A percentile compares a stretch with the other conserved stretches of the same genome.
phyloP scores from a whole-genome alignment of 2,113 vertebrate genomes.

The Baryphthengus martii region DNA sequence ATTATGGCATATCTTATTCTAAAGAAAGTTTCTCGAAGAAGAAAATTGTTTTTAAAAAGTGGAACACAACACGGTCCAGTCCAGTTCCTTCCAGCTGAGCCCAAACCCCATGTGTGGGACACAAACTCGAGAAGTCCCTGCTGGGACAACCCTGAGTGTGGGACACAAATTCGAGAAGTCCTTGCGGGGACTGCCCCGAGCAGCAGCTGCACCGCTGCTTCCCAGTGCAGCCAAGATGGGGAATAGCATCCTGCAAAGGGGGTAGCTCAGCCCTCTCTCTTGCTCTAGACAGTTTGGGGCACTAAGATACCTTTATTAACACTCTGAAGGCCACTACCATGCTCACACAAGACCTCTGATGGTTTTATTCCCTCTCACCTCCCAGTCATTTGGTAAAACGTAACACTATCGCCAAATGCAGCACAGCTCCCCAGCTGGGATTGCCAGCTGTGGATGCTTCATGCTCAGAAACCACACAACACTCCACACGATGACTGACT shows the following conservation, averaged over 20 bases:
- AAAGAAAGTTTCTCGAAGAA: background rate
- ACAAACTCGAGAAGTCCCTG: background rate
- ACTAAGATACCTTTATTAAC: background rate
- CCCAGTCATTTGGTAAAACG: background rate
- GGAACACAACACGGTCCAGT: background rate
- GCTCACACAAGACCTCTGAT: background rate
- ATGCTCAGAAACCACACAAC: background rate
- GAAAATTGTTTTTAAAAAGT: background rate
- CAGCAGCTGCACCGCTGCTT: background rate
- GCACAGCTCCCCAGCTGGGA: background rate
- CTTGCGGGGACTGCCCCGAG: background rate
- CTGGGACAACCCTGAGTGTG: fast-evolving
- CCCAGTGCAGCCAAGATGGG: background rate
- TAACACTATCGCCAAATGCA: background rate
- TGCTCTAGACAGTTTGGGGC: background rate
- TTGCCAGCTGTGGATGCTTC: fast-evolving
- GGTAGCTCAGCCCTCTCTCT: background rate
- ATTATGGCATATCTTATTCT: background rate
- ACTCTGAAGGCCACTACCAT: background rate
- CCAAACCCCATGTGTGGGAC: fast-evolving
- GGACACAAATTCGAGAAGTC: background rate
- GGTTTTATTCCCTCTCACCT: background rate
- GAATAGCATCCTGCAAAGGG: background rate
- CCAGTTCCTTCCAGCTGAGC: background rate
- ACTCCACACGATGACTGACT: background rate